Evolutionary conservation across 2,113 vertebrate species (phyloP).

Genomic region (Phaethornis superciliosus): DNA sequence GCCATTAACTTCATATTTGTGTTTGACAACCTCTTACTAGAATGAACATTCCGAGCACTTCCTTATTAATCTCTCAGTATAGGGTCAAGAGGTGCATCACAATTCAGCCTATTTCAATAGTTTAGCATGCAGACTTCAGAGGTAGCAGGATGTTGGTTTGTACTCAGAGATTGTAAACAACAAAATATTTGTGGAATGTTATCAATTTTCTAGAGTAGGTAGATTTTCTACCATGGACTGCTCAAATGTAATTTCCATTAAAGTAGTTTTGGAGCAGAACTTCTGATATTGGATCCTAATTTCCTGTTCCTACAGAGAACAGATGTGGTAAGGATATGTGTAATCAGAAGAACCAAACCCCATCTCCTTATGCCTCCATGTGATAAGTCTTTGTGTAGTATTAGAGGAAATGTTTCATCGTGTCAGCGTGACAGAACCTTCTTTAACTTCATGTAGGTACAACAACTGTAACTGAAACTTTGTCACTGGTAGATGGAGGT

Average conservation of each 20-base stretch:
- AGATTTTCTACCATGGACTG: background rate
- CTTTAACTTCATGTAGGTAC: background rate
- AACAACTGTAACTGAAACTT: background rate
- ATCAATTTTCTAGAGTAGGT: background rate
- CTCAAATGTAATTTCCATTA: background rate
- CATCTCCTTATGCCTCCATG: background rate
- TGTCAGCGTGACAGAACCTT: background rate
- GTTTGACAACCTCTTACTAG: background rate
- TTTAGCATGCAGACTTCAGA: background rate
- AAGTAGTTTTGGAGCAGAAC: background rate
- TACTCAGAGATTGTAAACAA: background rate
- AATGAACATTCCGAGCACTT: background rate
- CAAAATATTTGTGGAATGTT: background rate
- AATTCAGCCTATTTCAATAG: background rate
- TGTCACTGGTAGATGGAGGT: background rate
- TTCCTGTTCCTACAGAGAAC: background rate
- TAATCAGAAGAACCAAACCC: background rate
- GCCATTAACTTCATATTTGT: background rate
- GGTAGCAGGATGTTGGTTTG: background rate
- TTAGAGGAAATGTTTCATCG: background rate
- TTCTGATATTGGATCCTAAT: background rate
- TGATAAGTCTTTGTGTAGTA: background rate
- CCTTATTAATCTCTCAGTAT: background rate
- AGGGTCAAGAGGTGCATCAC: background rate
- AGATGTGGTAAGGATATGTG: accelerated